phyloP scores from a whole-genome alignment of 2,797 vertebrate species.

The Cossypha dichroa region DNA sequence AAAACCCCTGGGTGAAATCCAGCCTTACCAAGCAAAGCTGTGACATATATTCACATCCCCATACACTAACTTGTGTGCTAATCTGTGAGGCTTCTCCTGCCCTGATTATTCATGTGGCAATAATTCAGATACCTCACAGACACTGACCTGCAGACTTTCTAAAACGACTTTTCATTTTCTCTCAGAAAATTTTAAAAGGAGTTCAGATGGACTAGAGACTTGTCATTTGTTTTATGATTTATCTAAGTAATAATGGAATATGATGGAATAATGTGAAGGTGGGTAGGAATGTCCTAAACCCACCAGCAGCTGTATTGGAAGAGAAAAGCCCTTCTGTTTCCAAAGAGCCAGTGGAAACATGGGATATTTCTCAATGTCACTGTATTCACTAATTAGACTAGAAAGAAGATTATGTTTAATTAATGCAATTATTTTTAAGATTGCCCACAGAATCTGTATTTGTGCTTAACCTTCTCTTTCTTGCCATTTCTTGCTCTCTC shows the following conservation, averaged over 20 bases:
- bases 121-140: not conserved
- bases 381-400: conserved; percentile 2
- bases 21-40: not conserved
- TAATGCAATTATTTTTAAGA: not conserved
- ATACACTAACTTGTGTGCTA: not conserved
- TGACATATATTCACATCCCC: not conserved
- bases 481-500: not conserved
- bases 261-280: not conserved
- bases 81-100: not conserved
- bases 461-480: not conserved
- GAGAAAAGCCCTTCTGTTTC: not conserved
- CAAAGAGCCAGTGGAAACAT: not conserved
- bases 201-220: not conserved
- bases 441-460: not conserved
- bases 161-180: not conserved
- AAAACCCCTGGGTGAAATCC: not conserved
- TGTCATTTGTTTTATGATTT: not conserved
- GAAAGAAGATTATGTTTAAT: conserved; percentile 24
- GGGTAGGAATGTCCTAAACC: not conserved
- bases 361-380: not conserved
- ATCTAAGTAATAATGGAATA: not conserved
- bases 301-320: not conserved
- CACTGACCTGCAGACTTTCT: not conserved
- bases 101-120: conserved; percentile 1
- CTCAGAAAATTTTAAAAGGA: not conserved